phyloP scores from a whole-genome alignment of 2,113 vertebrate genomes.

The Lycocorax pyrrhopterus region DNA sequence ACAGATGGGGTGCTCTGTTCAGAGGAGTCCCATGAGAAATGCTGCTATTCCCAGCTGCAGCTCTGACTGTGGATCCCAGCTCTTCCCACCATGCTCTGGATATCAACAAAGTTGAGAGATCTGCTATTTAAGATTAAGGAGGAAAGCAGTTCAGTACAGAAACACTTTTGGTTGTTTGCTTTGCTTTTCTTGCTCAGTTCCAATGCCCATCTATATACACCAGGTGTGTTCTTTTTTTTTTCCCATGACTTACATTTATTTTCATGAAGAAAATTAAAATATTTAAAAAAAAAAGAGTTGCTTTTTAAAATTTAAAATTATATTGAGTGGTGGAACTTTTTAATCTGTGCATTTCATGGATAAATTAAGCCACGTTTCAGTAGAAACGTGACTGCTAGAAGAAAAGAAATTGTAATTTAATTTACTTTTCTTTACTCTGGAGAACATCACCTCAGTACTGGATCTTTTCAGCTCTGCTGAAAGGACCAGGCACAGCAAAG shows the following conservation, averaged over 20 bases:
- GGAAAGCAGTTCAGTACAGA: neutral
- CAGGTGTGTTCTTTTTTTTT: neutral
- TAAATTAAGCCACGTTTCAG: neutral
- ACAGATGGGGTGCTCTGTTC: neutral
- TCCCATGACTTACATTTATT: neutral
- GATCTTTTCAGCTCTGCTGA: neutral
- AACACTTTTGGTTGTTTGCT: neutral
- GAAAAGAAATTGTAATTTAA: neutral
- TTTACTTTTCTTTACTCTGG: neutral
- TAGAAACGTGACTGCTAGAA: neutral
- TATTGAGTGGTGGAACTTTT: neutral
- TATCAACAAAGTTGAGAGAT: neutral
- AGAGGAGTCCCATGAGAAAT: neutral
- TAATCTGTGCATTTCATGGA: neutral
- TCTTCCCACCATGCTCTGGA: neutral
- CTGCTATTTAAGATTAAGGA: neutral
- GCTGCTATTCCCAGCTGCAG: neutral
- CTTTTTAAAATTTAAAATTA: neutral
- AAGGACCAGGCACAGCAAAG: neutral
- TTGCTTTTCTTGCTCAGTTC: neutral
- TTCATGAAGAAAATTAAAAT: neutral
- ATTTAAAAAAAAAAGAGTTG: neutral
- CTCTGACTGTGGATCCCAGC: neutral
- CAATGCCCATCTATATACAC: neutral
- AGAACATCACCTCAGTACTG: neutral